Conservation (phyloP, 1,140 invertebrate species). For the Cherax quadricarinatus region DNA sequence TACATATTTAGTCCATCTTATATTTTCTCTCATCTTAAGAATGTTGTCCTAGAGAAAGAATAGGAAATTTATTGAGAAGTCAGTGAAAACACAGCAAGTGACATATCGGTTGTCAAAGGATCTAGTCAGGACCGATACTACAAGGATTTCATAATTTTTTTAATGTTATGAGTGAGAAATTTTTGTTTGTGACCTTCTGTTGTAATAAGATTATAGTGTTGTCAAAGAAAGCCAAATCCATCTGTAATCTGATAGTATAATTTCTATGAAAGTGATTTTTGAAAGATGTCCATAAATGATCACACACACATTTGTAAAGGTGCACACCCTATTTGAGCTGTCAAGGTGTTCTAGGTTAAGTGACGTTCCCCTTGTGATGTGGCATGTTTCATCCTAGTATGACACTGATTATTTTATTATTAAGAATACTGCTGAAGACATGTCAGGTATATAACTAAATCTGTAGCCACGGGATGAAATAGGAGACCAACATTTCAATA, state of each 20-base stretch:
- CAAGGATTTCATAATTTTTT: conserved; percentile 30
- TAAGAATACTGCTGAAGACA: conserved; percentile 59
- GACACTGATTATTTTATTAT: conserved; percentile 50
- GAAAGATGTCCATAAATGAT: conserved; percentile 57
- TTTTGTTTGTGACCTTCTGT: conserved; percentile 49
- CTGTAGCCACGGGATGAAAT: conserved; percentile 55
- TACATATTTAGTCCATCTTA: conserved; percentile 18
- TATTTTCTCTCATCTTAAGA: conserved; percentile 33
- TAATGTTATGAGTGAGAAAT: conserved; percentile 61
- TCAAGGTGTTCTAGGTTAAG: conserved; percentile 64
- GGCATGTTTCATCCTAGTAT: conserved; percentile 69
- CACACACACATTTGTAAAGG: conserved; percentile 57
- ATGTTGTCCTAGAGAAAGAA: conserved; percentile 28
- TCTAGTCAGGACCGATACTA: conserved; percentile 63
- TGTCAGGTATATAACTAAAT: conserved; percentile 56
- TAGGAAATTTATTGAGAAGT: conserved; percentile 17
- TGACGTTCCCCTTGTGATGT: conserved; percentile 56
- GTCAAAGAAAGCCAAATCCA: conserved; percentile 37
- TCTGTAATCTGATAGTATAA: conserved; percentile 33
- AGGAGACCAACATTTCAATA: conserved; percentile 54
- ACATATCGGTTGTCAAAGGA: conserved; percentile 67
- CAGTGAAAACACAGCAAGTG: conserved; percentile 32
- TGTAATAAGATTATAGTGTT: conserved; percentile 53
- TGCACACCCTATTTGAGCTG: conserved; percentile 65
- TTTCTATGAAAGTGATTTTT: conserved; percentile 51